Evolutionary conservation across 1,140 invertebrate genomes (phyloP).

Genomic region (Bilobella aurantiaca): DNA sequence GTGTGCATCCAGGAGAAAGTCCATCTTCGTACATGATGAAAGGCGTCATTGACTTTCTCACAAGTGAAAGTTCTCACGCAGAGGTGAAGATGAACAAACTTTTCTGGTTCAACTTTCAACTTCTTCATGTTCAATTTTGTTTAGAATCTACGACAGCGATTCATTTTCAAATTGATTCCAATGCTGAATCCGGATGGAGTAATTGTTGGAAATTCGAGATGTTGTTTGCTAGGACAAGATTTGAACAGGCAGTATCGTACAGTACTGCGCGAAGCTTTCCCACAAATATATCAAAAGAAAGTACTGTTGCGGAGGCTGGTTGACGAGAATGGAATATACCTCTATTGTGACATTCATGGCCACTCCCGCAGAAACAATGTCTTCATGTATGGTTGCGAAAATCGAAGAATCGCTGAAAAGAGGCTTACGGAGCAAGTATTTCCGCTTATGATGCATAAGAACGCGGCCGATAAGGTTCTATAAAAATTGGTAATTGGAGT

Average conservation of each 20-base stretch:
- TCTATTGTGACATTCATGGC: slow-evolving; percentile 92
- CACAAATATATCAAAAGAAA: slow-evolving; percentile 86
- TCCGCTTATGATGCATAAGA: slow-evolving; percentile 83
- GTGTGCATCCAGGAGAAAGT: slow-evolving; percentile 92
- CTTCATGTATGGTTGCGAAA: slow-evolving; percentile 93
- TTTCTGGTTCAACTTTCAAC: background rate
- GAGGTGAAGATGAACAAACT: slow-evolving; percentile 34
- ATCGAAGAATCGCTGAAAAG: slow-evolving; percentile 61
- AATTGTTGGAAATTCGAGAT: slow-evolving; percentile 83
- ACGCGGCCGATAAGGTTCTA: slow-evolving; percentile 73
- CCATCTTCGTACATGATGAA: slow-evolving; percentile 96
- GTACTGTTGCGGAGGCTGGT: slow-evolving; percentile 55
- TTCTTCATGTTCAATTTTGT: slow-evolving; percentile 25
- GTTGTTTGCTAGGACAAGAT: slow-evolving; percentile 74
- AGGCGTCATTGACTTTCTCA: slow-evolving; percentile 81
- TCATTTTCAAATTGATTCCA: slow-evolving; percentile 90
- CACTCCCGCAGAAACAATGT: slow-evolving; percentile 90
- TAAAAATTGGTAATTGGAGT: background rate
- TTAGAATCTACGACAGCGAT: slow-evolving; percentile 73
- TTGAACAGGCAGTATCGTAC: slow-evolving; percentile 80
- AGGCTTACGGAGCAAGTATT: slow-evolving; percentile 78
- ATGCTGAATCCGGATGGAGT: slow-evolving; percentile 95
- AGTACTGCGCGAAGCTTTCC: slow-evolving; percentile 73
- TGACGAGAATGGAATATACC: slow-evolving; percentile 80
- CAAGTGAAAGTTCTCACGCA: slow-evolving; percentile 48